Evolutionary conservation across 2,797 vertebrate genomes (phyloP).

Genomic region (Gobionotothen gibberifrons): DNA sequence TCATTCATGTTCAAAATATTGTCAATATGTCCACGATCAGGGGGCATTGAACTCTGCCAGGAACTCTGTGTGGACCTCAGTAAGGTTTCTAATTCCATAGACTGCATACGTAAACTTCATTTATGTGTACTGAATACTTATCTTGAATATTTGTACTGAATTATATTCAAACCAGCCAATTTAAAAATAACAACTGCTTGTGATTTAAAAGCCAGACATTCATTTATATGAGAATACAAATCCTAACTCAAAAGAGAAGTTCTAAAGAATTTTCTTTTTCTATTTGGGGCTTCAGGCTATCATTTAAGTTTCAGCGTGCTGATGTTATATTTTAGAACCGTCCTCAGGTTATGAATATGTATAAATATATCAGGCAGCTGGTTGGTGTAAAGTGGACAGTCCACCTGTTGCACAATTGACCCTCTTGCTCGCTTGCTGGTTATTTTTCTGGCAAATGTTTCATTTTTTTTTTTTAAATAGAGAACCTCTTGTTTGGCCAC

Average conservation of each 20-base stretch:
- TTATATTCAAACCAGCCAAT: conserved; percentile 1
- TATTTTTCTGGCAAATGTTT: conserved; percentile 31
- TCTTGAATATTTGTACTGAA: not conserved
- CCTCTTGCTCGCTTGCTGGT: conserved; percentile 17
- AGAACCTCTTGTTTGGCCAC: not conserved
- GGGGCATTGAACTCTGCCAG: not conserved
- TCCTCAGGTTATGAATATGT: conserved; percentile 30
- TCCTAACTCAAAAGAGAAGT: not conserved
- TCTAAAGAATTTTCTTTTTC: not conserved
- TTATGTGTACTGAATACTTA: conserved; percentile 3
- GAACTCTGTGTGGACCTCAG: not conserved
- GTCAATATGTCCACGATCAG: conserved; percentile 2
- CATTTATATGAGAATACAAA: conserved; percentile 24
- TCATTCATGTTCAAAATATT: conserved; percentile 18
- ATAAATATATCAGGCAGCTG: conserved; percentile 23
- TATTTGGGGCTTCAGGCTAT: not conserved
- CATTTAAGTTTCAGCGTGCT: conserved; percentile 1
- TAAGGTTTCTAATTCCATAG: not conserved
- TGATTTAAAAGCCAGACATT: conserved; percentile 10
- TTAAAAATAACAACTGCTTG: not conserved
- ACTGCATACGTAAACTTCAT: not conserved
- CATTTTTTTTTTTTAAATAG: not conserved
- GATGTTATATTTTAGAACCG: conserved; percentile 9
- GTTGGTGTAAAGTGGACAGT: conserved; percentile 17
- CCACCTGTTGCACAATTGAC: conserved; percentile 39